Conservation (phyloP, 1,140 invertebrate genomes). For the Drosophila asahinai region DNA sequence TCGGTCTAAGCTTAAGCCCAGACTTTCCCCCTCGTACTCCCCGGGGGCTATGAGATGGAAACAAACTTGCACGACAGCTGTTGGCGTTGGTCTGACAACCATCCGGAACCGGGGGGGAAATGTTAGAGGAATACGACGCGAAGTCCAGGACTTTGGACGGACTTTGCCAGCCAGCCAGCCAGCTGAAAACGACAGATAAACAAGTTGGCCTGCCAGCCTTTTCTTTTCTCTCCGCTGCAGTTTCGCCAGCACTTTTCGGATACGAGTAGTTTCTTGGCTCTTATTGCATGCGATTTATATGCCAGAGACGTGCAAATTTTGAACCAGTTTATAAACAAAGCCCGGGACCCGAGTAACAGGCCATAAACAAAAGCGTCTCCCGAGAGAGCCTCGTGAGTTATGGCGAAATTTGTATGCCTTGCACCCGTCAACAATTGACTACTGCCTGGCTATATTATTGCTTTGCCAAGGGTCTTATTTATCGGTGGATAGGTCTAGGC, state of each 20-base stretch:
- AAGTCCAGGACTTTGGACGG: slow-evolving; percentile 37
- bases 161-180: slow-evolving; percentile 52
- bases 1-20: slow-evolving; percentile 4
- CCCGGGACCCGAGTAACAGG: slow-evolving; percentile 37
- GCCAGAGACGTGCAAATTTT: slow-evolving; percentile 78
- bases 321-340: slow-evolving; percentile 81
- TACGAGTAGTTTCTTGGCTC: slow-evolving; percentile 38
- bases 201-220: slow-evolving; percentile 52
- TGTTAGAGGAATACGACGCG: slow-evolving; percentile 39
- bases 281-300: slow-evolving; percentile 59
- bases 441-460: slow-evolving; percentile 43
- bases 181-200: slow-evolving; percentile 78
- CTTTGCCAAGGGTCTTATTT: slow-evolving; percentile 22
- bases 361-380: slow-evolving; percentile 53
- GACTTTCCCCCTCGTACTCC: background rate
- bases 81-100: slow-evolving; percentile 72
- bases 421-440: slow-evolving; percentile 54
- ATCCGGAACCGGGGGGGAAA: slow-evolving; percentile 10
- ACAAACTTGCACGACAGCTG: slow-evolving; percentile 72
- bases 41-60: slow-evolving; percentile 47
- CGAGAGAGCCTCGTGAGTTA: slow-evolving; percentile 45
- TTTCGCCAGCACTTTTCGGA: slow-evolving; percentile 27
- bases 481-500: slow-evolving; percentile 22
- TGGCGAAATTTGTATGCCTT: slow-evolving; percentile 78
- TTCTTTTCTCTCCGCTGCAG: slow-evolving; percentile 22